These are phyloP conservation scores for Agrilus biguttatus DNA, from an alignment of 2,888 invertebrate species.

Conservation along the genomic window DNA sequence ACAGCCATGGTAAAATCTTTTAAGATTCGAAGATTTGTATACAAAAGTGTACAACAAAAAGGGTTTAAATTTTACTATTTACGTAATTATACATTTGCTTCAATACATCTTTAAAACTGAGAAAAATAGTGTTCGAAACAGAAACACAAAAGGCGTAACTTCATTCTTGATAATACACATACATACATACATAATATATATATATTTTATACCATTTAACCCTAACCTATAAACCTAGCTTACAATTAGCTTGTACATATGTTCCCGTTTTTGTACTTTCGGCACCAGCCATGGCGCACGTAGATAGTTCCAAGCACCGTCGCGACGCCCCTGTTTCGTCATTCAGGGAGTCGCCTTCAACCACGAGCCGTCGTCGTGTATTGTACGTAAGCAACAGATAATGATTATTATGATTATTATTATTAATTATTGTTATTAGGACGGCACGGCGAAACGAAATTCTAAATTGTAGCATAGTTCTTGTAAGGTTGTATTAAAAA, in stretches of 20 bases:
- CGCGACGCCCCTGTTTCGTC: slow-evolving; percentile 6
- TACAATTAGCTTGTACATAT: slow-evolving; percentile 15
- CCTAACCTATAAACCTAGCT: slow-evolving; percentile 10
- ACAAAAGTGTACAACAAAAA: too few species aligned
- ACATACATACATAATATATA: slow-evolving; percentile 2
- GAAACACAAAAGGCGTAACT: too few species aligned
- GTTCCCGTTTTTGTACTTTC: slow-evolving; percentile 18
- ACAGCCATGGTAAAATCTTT: too few species aligned
- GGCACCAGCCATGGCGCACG: slow-evolving; percentile 12
- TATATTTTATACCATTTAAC: slow-evolving; percentile 12
- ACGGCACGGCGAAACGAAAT: slow-evolving; percentile 30
- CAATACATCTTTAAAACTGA: too few species aligned
- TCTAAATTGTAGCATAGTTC: slow-evolving; percentile 33
- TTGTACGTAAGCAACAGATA: slow-evolving; percentile 3
- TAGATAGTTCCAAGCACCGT: slow-evolving; percentile 11
- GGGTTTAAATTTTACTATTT: too few species aligned
- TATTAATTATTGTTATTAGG: slow-evolving; percentile 3
- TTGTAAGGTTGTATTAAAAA: slow-evolving; percentile 9
- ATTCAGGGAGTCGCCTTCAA: too few species aligned
- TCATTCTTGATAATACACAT: too few species aligned
- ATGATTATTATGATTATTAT: slow-evolving; percentile 11
- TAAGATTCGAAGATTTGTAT: too few species aligned
- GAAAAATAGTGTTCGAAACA: too few species aligned
- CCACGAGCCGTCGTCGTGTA: too few species aligned
- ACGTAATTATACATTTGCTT: too few species aligned